Evolutionary conservation across 2,797 vertebrate genomes (phyloP).

Genomic region (Champsocephalus esox): DNA sequence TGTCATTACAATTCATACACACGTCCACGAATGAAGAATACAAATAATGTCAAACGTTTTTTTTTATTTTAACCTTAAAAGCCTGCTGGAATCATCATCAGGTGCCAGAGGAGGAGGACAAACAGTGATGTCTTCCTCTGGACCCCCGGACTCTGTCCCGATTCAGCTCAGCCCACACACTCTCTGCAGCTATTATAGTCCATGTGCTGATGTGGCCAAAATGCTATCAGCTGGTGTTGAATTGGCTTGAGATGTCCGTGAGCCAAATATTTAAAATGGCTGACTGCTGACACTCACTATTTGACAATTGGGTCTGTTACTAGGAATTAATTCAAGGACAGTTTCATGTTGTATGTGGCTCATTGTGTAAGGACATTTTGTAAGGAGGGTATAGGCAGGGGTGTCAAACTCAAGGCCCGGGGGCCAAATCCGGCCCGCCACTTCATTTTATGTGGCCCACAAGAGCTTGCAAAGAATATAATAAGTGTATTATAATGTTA

Average conservation of each 20-base stretch:
- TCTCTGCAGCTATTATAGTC: slow-evolving; percentile 37
- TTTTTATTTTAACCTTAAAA: too few species aligned
- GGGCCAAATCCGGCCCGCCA: too few species aligned
- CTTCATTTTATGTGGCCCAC: too few species aligned
- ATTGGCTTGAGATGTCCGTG: slow-evolving; percentile 28
- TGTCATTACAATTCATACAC: background rate
- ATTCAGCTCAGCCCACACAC: slow-evolving; percentile 14
- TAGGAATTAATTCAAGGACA: background rate
- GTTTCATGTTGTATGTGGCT: background rate
- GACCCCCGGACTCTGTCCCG: slow-evolving; percentile 1
- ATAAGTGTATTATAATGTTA: too few species aligned
- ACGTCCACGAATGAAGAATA: background rate
- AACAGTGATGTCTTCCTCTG: slow-evolving; percentile 8
- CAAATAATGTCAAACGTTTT: too few species aligned
- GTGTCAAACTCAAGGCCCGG: too few species aligned
- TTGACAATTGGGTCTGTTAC: background rate
- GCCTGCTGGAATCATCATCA: slow-evolving; percentile 9
- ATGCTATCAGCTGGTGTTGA: slow-evolving; percentile 30
- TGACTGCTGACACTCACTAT: too few species aligned
- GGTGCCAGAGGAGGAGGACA: slow-evolving; percentile 1
- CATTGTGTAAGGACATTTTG: too few species aligned
- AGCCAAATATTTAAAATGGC: slow-evolving; percentile 8
- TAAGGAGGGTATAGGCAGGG: too few species aligned
- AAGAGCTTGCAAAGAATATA: too few species aligned
- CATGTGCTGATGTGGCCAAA: slow-evolving; percentile 35